A percentile compares a stretch with the other conserved stretches of the same genome.
Evolutionary conservation across 2,888 invertebrate genomes (phyloP).

Genomic region (Hypercompe scribonia): DNA sequence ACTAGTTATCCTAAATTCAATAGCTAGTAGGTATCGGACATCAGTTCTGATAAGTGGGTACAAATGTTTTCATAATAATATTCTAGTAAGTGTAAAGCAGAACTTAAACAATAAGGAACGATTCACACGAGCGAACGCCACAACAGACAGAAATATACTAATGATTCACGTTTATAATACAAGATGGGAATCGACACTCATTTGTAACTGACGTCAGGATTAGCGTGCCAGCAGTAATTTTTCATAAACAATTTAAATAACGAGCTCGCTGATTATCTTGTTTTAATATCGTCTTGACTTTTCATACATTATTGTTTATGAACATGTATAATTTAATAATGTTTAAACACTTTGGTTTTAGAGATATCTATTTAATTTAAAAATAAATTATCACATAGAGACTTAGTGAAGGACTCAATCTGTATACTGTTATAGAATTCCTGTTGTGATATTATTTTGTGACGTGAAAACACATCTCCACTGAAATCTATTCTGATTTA

Average conservation of each 20-base stretch:
- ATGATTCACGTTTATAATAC: conserved; percentile 18
- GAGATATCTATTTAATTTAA: not conserved
- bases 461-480: not conserved
- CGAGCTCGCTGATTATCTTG: conserved; percentile 15
- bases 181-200: conserved; percentile 18
- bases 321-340: not conserved
- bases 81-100: not conserved
- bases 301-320: not conserved
- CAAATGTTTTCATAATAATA: conserved; percentile 3
- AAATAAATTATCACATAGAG: not conserved
- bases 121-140: conserved; percentile 12
- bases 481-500: too few species aligned
- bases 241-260: conserved; percentile 25
- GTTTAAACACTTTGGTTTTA: not conserved
- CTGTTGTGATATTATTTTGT: not conserved
- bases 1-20: not conserved
- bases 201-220: conserved; percentile 22
- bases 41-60: not conserved
- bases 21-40: not conserved
- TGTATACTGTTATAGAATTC: not conserved
- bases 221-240: conserved; percentile 15
- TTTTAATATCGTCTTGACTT: conserved; percentile 4
- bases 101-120: conserved; percentile 2
- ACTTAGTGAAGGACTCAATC: not conserved
- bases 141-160: conserved; percentile 17